Percentiles rank a stretch among this genome's conserved stretches.
These are phyloP conservation scores for Etheostoma spectabile DNA, from an alignment of 2,113 vertebrate genomes.

Conservation along the genomic window DNA sequence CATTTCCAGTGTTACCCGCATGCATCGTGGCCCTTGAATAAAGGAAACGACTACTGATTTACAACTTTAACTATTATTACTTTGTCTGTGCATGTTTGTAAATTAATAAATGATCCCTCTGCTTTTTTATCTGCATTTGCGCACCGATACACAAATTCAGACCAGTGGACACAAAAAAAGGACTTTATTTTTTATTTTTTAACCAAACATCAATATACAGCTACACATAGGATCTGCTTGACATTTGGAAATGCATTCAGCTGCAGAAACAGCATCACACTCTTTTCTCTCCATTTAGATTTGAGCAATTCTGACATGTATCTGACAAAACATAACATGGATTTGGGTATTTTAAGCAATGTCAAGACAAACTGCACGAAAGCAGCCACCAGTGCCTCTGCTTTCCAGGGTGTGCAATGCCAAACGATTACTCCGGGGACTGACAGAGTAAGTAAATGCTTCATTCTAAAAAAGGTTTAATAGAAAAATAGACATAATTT, in stretches of 20 bases:
- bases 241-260: slow-evolving; percentile 71
- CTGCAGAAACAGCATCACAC: slow-evolving; percentile 47
- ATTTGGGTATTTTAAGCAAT: slow-evolving; percentile 62
- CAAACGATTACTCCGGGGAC: slow-evolving; percentile 38
- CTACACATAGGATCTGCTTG: slow-evolving; percentile 68
- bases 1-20: slow-evolving; percentile 1
- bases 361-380: slow-evolving; percentile 34
- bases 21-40: not conserved
- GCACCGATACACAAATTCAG: slow-evolving; percentile 1
- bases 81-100: not conserved
- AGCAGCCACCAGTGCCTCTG: slow-evolving; percentile 36
- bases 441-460: slow-evolving; percentile 57
- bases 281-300: slow-evolving; percentile 31
- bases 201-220: slow-evolving; percentile 69
- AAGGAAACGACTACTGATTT: not conserved
- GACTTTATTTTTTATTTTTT: slow-evolving; percentile 59
- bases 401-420: slow-evolving; percentile 30
- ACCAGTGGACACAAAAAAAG: slow-evolving; percentile 47
- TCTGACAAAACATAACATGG: slow-evolving; percentile 60
- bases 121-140: not conserved
- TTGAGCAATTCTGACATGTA: slow-evolving; percentile 66
- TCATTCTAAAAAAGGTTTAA: slow-evolving; percentile 66
- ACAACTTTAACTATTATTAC: not conserved
- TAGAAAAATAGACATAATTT: slow-evolving; percentile 83
- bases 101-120: not conserved